A percentile compares a stretch with the other conserved stretches of the same genome.
Conservation (phyloP, 2,797 vertebrate species). For the Cetoscarus ocellatus region DNA sequence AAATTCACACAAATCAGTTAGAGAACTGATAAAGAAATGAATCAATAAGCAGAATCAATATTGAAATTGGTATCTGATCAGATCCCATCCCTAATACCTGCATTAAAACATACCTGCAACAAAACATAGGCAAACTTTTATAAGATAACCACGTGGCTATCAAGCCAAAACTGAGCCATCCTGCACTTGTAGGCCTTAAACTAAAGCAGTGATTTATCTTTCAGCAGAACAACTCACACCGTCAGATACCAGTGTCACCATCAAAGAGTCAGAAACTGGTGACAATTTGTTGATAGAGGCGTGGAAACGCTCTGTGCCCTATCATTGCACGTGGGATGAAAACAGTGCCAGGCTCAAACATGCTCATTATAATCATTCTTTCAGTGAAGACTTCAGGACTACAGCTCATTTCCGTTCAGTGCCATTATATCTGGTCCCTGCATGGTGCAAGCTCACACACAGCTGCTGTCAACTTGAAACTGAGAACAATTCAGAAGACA, state of each 20-base stretch:
- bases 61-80: too few species aligned
- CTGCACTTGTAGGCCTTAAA: conserved; percentile 16
- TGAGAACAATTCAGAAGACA: conserved; percentile 27
- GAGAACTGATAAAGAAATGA: too few species aligned
- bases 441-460: conserved; percentile 36
- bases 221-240: conserved; percentile 29
- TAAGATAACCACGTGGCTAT: neutral
- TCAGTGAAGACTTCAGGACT: conserved; percentile 43
- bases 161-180: conserved; percentile 7
- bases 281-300: conserved; percentile 62
- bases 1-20: too few species aligned
- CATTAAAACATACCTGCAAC: neutral
- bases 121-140: neutral
- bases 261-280: conserved; percentile 54
- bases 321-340: conserved; percentile 59
- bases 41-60: too few species aligned
- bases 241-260: conserved; percentile 32
- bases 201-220: conserved; percentile 46
- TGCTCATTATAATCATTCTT: conserved; percentile 69
- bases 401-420: conserved; percentile 50
- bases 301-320: conserved; percentile 50
- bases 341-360: conserved; percentile 57
- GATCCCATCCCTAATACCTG: too few species aligned
- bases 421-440: conserved; percentile 43
- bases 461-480: conserved; percentile 33